Evolutionary conservation across 2,888 invertebrate genomes (phyloP).

Genomic region (Conomelus anceps): DNA sequence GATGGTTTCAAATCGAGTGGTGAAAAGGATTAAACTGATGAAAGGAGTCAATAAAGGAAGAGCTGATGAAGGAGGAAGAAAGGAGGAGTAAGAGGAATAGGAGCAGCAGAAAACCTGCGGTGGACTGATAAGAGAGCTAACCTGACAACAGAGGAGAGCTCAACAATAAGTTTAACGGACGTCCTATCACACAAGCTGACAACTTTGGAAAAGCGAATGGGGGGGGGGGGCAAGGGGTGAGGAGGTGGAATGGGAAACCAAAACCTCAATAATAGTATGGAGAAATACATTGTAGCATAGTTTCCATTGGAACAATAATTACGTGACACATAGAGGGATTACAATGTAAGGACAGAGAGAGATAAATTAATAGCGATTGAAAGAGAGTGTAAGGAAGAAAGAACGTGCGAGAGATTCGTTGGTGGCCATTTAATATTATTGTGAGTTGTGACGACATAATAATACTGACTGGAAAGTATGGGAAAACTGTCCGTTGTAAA

Average conservation of each 20-base stretch:
- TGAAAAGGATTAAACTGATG: neutral
- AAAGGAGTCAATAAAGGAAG: neutral
- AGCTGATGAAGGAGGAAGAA: neutral
- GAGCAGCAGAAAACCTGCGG: neutral
- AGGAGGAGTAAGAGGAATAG: too few species aligned
- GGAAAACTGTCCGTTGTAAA: neutral
- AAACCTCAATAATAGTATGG: neutral
- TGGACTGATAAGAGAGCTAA: neutral
- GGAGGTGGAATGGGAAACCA: neutral
- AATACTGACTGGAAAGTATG: neutral
- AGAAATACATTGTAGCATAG: neutral
- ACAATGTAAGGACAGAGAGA: neutral
- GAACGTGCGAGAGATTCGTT: neutral
- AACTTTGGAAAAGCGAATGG: neutral
- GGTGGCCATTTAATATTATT: neutral
- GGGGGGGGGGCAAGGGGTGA: neutral
- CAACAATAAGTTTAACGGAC: neutral
- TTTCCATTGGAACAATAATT: neutral
- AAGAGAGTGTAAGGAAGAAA: neutral
- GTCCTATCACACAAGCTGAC: neutral
- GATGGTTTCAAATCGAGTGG: too few species aligned
- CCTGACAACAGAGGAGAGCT: neutral
- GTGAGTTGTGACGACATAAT: neutral
- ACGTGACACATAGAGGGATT: neutral
- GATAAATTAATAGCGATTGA: neutral